Percentiles rank a stretch among this genome's conserved stretches.
Conservation (phyloP, 1,140 invertebrate species). For the Drosophila littoralis region DNA sequence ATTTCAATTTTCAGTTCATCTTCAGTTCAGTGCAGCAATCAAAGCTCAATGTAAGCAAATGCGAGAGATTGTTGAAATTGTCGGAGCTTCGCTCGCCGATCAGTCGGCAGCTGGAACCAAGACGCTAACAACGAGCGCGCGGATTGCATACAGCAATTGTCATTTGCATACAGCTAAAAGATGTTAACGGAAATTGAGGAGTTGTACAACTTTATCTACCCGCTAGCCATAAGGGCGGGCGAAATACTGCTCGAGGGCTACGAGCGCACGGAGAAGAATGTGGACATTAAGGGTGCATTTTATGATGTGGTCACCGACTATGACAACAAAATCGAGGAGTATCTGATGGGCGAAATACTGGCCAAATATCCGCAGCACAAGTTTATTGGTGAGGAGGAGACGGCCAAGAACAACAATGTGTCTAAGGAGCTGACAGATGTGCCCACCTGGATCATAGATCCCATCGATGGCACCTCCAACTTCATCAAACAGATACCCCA, state of each 20-base stretch:
- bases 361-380: constrained; percentile 90
- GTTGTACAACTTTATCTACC: constrained; percentile 86
- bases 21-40: constrained; percentile 32
- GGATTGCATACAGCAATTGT: constrained; percentile 14
- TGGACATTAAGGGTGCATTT: constrained; percentile 87
- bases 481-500: constrained; percentile 89
- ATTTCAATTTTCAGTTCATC: constrained; percentile 51
- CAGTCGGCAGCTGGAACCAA: constrained; percentile 46
- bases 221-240: constrained; percentile 75
- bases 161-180: constrained; percentile 15
- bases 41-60: constrained; percentile 44
- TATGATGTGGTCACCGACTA: constrained; percentile 94
- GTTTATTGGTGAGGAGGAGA: constrained; percentile 94
- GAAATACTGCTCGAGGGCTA: constrained; percentile 85
- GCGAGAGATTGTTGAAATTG: constrained; percentile 1
- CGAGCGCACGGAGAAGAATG: constrained; percentile 83
- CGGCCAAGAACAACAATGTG: constrained; percentile 86
- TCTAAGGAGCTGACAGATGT: constrained; percentile 88
- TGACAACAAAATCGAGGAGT: constrained; percentile 91
- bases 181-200: constrained; percentile 85
- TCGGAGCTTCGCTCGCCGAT: constrained; percentile 42
- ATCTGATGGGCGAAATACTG: constrained; percentile 88
- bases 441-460: constrained; percentile 96
- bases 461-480: constrained; percentile 90
- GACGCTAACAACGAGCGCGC: constrained; percentile 26